phyloP scores from a whole-genome alignment of 2,888 invertebrate genomes.

The Anodontia alba region DNA sequence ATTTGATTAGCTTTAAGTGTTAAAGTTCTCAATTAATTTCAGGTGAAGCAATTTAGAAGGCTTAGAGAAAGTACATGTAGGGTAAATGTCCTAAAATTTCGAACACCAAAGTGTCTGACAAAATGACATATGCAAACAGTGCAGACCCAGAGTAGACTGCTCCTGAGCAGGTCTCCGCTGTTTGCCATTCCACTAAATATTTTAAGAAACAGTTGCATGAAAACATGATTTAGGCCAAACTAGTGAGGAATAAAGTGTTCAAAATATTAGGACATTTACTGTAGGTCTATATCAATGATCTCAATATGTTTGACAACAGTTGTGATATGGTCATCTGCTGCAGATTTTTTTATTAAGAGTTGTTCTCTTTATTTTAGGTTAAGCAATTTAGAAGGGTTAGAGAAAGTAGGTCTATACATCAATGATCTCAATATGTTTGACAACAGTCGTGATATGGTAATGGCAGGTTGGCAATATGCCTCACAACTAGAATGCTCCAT shows the following conservation, averaged over 20 bases:
- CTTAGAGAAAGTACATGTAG: constrained; percentile 87
- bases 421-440: constrained; percentile 99
- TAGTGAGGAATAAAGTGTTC: too few relatives aligned
- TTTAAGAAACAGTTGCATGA: too few relatives aligned
- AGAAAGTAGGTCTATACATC: constrained; percentile 91
- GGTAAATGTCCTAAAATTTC: too few relatives aligned
- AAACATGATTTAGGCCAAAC: too few relatives aligned
- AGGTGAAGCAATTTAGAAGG: constrained; percentile 89
- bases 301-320: constrained; percentile 99
- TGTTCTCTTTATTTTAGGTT: constrained; percentile 60
- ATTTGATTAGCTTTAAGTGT: too few relatives aligned
- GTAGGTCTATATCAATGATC: constrained; percentile 98
- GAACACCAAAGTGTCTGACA: too few relatives aligned
- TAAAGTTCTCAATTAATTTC: constrained; percentile 29
- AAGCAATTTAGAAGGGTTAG: constrained; percentile 90
- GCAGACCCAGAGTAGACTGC: too few relatives aligned
- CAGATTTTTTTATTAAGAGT: too few relatives aligned
- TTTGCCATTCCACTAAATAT: too few relatives aligned
- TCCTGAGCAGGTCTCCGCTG: too few relatives aligned
- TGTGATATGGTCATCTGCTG: constrained; percentile 97
- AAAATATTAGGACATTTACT: too few relatives aligned
- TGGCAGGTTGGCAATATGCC: constrained; percentile 89
- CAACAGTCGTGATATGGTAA: constrained; percentile 97
- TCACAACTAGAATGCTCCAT: constrained; percentile 80
- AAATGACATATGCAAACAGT: too few relatives aligned